These are phyloP conservation scores for Xenops minutus DNA, from an alignment of 2,797 vertebrate genomes.

Conservation along the genomic window DNA sequence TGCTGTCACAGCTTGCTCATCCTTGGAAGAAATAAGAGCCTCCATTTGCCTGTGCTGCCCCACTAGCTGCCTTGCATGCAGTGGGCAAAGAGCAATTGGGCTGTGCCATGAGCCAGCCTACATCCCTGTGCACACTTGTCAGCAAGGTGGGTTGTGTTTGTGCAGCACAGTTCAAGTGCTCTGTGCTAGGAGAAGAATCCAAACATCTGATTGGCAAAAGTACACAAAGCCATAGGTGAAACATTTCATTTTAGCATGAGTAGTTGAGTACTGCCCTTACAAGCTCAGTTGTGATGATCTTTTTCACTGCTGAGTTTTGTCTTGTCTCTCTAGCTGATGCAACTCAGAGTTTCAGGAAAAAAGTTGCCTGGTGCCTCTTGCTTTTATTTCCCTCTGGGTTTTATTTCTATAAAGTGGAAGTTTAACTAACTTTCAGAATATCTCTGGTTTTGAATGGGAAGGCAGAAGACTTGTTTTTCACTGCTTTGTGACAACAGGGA, in stretches of 20 bases:
- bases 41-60: background rate
- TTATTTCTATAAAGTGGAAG: background rate
- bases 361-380: background rate
- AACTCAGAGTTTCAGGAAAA: background rate
- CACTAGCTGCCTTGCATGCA: background rate
- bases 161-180: background rate
- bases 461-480: background rate
- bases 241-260: background rate
- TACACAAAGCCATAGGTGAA: background rate
- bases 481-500: background rate
- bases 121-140: background rate
- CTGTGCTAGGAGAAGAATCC: background rate
- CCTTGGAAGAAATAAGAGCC: background rate
- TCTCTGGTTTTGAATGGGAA: background rate
- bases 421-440: background rate
- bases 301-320: background rate
- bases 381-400: background rate
- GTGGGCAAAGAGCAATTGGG: background rate
- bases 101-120: background rate
- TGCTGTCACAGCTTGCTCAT: background rate
- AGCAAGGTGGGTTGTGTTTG: background rate
- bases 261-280: background rate
- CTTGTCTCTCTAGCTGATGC: background rate
- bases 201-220: background rate
- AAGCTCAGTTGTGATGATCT: background rate